A percentile compares a stretch with the other conserved stretches of the same genome.
These are phyloP conservation scores for Agrotis clavis DNA, from an alignment of 2,888 invertebrate genomes.

Conservation along the genomic window DNA sequence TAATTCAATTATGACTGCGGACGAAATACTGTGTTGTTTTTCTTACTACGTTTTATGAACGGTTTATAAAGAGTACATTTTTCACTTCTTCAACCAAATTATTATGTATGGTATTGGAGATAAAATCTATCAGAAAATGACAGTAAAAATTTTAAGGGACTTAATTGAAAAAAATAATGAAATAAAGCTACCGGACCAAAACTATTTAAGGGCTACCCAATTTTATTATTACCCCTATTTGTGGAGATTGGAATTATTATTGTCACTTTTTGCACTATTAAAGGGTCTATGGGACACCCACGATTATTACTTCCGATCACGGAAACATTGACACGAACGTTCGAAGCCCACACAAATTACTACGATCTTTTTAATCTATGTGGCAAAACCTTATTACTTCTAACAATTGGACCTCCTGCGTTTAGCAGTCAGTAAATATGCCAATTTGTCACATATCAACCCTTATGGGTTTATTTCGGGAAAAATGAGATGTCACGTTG, in stretches of 20 bases:
- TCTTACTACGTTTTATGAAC: neutral
- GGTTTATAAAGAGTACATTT: neutral
- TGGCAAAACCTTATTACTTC: conserved; percentile 73
- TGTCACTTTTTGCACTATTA: conserved; percentile 71
- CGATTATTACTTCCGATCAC: conserved; percentile 84
- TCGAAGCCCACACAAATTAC: conserved; percentile 69
- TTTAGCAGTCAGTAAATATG: conserved; percentile 72
- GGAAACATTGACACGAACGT: conserved; percentile 69
- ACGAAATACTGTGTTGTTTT: neutral
- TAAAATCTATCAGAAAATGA: neutral
- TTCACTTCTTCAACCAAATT: neutral
- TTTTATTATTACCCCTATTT: conserved; percentile 58
- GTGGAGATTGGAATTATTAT: conserved; percentile 70
- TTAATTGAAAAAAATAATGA: conserved; percentile 2
- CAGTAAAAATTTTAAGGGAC: too few species aligned
- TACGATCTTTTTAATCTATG: conserved; percentile 68
- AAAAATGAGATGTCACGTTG: conserved; percentile 87
- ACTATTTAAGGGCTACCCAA: conserved; percentile 50
- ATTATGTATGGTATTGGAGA: neutral
- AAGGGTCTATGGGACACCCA: conserved; percentile 71
- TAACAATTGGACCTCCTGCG: conserved; percentile 84
- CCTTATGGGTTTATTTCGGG: conserved; percentile 76
- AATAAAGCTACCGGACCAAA: conserved; percentile 21
- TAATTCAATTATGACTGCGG: conserved; percentile 21
- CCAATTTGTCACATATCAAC: conserved; percentile 86